A percentile compares a stretch with the other conserved stretches of the same genome.
These are phyloP conservation scores for Drosophila truncata DNA, from an alignment of 1,140 invertebrate genomes.

Conservation along the genomic window DNA sequence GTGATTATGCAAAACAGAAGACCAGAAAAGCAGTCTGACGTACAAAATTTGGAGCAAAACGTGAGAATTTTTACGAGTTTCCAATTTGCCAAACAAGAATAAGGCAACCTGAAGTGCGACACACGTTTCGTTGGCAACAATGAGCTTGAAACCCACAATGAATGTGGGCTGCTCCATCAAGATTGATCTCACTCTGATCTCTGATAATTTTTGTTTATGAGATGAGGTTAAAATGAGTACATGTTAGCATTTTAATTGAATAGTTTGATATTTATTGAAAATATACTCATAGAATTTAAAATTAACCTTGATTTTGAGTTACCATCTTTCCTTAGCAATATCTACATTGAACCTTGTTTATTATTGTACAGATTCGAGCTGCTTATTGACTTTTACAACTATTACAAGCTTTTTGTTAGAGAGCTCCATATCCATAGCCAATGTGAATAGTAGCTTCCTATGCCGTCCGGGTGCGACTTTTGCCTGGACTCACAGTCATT, in stretches of 20 bases:
- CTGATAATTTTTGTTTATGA: background rate
- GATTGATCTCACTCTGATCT: background rate
- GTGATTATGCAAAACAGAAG: constrained; percentile 67
- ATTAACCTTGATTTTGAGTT: background rate
- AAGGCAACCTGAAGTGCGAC: constrained; percentile 41
- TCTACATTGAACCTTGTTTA: background rate
- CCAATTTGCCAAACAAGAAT: constrained; percentile 59
- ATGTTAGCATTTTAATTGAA: background rate
- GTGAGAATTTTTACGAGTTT: constrained; percentile 78
- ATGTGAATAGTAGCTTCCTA: constrained; percentile 6
- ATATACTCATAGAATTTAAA: background rate
- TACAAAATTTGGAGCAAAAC: constrained; percentile 76
- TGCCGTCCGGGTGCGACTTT: constrained; percentile 6
- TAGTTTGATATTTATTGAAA: background rate
- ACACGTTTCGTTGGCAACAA: constrained; percentile 43
- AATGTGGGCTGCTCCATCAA: background rate
- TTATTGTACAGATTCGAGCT: background rate
- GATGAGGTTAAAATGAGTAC: background rate
- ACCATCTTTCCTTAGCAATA: background rate
- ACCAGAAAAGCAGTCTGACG: constrained; percentile 16
- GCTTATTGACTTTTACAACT: background rate
- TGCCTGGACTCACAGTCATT: constrained; percentile 5
- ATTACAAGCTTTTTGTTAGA: constrained; percentile 2
- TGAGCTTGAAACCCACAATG: constrained; percentile 2
- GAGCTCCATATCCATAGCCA: constrained; percentile 10